Percentiles rank a stretch among this genome's conserved stretches.
phyloP scores from a whole-genome alignment of 2,113 vertebrate genomes.

The Circaetus gallicus region DNA sequence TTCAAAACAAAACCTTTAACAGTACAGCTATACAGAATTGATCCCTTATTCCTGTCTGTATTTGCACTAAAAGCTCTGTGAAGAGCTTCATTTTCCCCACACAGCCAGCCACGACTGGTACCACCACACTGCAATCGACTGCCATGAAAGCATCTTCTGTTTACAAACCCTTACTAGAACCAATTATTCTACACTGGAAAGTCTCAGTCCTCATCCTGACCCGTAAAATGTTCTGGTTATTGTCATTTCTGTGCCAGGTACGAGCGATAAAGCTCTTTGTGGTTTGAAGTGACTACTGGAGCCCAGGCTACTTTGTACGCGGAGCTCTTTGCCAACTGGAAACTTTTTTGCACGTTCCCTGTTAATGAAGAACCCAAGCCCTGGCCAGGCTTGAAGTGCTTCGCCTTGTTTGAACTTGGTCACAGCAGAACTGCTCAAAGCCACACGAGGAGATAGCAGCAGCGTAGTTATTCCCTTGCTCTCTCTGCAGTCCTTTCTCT shows the following conservation, averaged over 20 bases:
- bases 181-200: neutral
- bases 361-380: accelerated
- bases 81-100: neutral
- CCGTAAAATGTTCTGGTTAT: neutral
- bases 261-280: accelerated
- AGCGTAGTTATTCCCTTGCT: accelerated
- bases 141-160: neutral
- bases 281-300: neutral
- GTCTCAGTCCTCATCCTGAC: no score
- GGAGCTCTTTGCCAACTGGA: neutral
- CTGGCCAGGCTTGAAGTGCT: neutral
- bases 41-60: neutral
- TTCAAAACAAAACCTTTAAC: neutral
- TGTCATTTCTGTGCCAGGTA: neutral
- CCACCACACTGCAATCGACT: neutral
- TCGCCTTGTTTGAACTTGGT: neutral
- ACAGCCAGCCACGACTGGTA: accelerated
- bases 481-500: neutral
- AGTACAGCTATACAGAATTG: neutral
- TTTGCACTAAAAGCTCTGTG: neutral
- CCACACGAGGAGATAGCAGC: accelerated
- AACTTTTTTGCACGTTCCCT: accelerated
- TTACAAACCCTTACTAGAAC: neutral
- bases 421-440: neutral
- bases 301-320: accelerated